Conservation (phyloP, 2,888 invertebrate species). For the Stomorhina lunata region DNA sequence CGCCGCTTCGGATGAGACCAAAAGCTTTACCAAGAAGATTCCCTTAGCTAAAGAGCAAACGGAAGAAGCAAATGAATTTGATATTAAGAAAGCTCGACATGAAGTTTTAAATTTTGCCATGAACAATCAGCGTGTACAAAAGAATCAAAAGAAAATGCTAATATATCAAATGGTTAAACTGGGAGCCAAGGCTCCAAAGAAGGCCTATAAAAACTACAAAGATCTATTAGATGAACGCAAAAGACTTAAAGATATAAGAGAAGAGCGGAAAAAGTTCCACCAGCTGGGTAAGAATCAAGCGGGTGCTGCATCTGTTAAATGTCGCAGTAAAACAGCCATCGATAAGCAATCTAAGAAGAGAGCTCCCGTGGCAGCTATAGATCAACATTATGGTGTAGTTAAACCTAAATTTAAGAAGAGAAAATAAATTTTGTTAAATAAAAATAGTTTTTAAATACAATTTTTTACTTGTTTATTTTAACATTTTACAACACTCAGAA, state of each 20-base stretch:
- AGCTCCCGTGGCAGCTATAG: slow-evolving; percentile 80
- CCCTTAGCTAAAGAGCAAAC: background rate
- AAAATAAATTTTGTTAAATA: slow-evolving; percentile 66
- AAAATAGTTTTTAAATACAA: background rate
- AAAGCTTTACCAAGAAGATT: background rate
- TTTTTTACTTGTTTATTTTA: background rate
- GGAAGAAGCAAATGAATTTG: slow-evolving; percentile 81
- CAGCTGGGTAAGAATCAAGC: slow-evolving; percentile 83
- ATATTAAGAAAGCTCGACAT: slow-evolving; percentile 88
- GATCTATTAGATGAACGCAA: slow-evolving; percentile 84
- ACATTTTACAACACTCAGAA: background rate
- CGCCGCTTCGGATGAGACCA: background rate
- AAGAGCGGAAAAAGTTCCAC: slow-evolving; percentile 81
- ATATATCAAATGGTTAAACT: slow-evolving; percentile 87
- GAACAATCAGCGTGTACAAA: slow-evolving; percentile 84
- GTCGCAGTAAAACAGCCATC: slow-evolving; percentile 74
- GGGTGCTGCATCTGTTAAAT: slow-evolving; percentile 82
- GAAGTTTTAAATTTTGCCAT: slow-evolving; percentile 93
- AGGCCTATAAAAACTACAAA: slow-evolving; percentile 87
- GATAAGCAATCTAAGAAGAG: slow-evolving; percentile 80
- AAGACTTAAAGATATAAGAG: slow-evolving; percentile 81
- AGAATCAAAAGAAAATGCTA: slow-evolving; percentile 89
- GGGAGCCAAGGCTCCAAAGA: slow-evolving; percentile 90
- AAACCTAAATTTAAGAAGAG: slow-evolving; percentile 74
- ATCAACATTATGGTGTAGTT: slow-evolving; percentile 77